Conservation (phyloP, 2,888 invertebrate species). For the Diachrysia chrysitis region DNA sequence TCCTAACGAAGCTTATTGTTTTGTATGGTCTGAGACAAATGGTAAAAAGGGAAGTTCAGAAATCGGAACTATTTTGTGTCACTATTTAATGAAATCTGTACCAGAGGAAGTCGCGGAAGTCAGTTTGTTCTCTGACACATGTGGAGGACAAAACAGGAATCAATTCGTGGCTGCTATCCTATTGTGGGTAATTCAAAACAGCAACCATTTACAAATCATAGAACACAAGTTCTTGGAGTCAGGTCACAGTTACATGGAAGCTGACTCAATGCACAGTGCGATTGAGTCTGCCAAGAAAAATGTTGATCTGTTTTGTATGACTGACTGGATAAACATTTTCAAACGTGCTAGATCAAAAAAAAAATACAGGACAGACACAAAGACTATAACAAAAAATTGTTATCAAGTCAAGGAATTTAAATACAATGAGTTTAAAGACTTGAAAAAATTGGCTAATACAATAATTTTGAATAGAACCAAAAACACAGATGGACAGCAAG, state of each 20-base stretch:
- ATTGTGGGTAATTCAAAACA: constrained; percentile 12
- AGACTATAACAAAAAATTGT: constrained; percentile 1
- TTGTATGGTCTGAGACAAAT: constrained; percentile 17
- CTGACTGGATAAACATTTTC: constrained; percentile 28
- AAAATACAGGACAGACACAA: background rate
- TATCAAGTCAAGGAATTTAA: constrained; percentile 13
- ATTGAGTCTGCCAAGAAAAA: constrained; percentile 37
- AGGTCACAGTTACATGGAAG: constrained; percentile 36
- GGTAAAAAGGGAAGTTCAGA: constrained; percentile 24
- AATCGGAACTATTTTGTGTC: constrained; percentile 9
- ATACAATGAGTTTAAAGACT: constrained; percentile 14
- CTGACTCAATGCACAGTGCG: constrained; percentile 33
- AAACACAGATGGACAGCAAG: constrained; percentile 15
- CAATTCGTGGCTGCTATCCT: constrained; percentile 17
- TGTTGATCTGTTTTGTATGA: constrained; percentile 30
- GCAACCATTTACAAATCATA: constrained; percentile 8
- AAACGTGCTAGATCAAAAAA: constrained; percentile 21
- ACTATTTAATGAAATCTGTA: constrained; percentile 1
- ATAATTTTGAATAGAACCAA: constrained; percentile 14
- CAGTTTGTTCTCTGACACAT: constrained; percentile 15
- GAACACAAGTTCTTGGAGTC: constrained; percentile 32
- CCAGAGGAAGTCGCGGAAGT: constrained; percentile 2
- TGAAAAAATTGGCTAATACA: constrained; percentile 13
- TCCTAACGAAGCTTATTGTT: constrained; percentile 31
- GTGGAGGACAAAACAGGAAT: constrained; percentile 22